These are phyloP conservation scores for Abramis brama DNA, from an alignment of 2,113 vertebrate species.

Conservation along the genomic window DNA sequence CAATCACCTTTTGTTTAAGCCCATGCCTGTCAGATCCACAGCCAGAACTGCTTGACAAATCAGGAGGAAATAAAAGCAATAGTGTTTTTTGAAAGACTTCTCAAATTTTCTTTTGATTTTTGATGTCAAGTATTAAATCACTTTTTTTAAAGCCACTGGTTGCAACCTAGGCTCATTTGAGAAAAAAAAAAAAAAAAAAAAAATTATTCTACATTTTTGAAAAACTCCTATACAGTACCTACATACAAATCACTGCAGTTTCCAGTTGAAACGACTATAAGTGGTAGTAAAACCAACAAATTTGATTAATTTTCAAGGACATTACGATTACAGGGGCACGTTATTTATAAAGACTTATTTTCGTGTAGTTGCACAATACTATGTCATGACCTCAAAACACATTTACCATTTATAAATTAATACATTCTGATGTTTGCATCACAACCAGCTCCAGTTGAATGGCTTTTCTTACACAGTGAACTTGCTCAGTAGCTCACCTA, in stretches of 20 bases:
- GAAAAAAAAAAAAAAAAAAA: neutral
- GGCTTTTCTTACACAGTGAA: neutral
- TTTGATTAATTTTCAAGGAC: neutral
- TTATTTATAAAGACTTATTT: neutral
- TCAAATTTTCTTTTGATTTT: neutral
- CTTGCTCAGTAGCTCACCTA: neutral
- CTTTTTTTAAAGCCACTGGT: neutral
- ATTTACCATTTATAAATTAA: neutral
- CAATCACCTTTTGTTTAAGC: neutral
- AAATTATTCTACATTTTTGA: neutral
- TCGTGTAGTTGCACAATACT: neutral
- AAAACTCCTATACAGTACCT: neutral
- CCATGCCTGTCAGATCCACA: neutral
- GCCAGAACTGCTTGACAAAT: neutral
- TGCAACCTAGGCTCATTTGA: neutral
- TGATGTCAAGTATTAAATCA: neutral
- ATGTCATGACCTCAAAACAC: neutral
- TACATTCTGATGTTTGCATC: neutral
- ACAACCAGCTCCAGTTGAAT: neutral
- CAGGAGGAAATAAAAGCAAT: constrained; percentile 11
- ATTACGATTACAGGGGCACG: neutral
- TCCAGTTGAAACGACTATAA: neutral
- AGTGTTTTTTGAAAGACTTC: neutral
- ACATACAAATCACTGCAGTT: neutral
- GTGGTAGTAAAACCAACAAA: neutral